phyloP scores from a whole-genome alignment of 2,113 vertebrate species.

The Chamaea fasciata region DNA sequence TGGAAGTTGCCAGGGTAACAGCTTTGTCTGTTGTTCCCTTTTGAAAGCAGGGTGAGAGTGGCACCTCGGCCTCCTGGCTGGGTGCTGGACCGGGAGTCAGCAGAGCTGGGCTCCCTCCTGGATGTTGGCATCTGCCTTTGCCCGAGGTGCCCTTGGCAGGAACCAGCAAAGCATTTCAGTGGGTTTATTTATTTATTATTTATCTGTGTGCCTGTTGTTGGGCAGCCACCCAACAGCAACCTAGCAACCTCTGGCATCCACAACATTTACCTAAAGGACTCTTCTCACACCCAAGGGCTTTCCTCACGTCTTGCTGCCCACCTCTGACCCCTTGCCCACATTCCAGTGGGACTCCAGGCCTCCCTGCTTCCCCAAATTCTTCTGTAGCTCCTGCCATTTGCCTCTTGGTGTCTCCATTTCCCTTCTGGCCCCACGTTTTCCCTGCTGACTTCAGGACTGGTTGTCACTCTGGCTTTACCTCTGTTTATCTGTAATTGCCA shows the following conservation, averaged over 20 bases:
- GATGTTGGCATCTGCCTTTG: not conserved
- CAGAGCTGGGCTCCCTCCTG: not conserved
- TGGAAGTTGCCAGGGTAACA: not conserved
- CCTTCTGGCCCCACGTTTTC: not conserved
- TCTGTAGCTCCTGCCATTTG: not conserved
- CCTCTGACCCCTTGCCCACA: not conserved
- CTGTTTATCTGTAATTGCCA: not conserved
- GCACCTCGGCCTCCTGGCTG: not conserved
- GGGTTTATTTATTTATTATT: not conserved
- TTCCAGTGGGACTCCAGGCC: not conserved
- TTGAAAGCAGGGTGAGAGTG: not conserved
- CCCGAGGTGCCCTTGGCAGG: not conserved
- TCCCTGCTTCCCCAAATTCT: not conserved
- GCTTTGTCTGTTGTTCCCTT: not conserved
- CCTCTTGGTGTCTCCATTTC: slow-evolving; percentile 27
- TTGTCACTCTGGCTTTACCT: not conserved
- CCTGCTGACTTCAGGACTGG: not conserved
- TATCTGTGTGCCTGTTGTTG: not conserved
- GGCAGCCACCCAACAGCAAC: not conserved
- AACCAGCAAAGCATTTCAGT: not conserved
- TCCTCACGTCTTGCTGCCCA: not conserved
- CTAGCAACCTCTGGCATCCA: not conserved
- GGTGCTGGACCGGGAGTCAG: rapidly evolving
- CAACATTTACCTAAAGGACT: not conserved
- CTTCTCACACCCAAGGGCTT: not conserved